Conservation (phyloP, 2,888 invertebrate genomes). For the Gnatocerus cornutus region DNA sequence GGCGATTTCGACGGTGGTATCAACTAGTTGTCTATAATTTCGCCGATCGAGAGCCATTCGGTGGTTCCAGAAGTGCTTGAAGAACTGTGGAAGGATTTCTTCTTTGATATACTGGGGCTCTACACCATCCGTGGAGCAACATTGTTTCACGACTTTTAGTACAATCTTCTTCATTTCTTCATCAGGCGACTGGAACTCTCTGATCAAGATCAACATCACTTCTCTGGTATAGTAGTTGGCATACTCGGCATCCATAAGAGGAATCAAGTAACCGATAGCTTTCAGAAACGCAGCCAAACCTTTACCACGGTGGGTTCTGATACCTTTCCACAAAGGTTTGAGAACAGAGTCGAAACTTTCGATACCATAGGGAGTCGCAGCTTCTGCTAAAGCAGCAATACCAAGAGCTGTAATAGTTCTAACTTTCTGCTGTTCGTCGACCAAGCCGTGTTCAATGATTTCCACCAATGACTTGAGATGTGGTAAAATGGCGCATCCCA, state of each 20-base stretch:
- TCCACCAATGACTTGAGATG: conserved; percentile 98
- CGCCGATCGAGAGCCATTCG: conserved; percentile 98
- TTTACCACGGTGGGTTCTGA: conserved; percentile 91
- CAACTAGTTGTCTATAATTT: conserved; percentile 98
- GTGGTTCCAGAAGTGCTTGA: conserved; percentile 99
- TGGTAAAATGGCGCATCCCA: conserved; percentile 99
- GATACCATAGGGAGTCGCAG: conserved; percentile 99
- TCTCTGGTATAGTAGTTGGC: conserved; percentile 99
- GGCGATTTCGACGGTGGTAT: conserved; percentile 99
- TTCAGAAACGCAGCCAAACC: conserved; percentile 99
- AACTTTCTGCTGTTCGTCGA: conserved; percentile 99
- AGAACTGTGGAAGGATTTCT: conserved; percentile 98
- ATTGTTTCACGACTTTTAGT: conserved; percentile 99
- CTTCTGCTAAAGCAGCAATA: conserved; percentile 98
- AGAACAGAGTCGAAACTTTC: conserved; percentile 99
- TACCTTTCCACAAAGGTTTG: conserved; percentile 99
- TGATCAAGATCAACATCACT: conserved; percentile 98
- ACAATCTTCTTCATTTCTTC: conserved; percentile 99
- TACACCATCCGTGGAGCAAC: conserved; percentile 99
- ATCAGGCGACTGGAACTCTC: conserved; percentile 99
- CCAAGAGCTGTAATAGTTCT: conserved; percentile 99
- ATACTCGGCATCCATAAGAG: conserved; percentile 99
- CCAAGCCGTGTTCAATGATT: conserved; percentile 98
- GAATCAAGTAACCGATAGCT: conserved; percentile 99
- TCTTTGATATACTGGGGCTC: conserved; percentile 99